Evolutionary conservation across 2,888 invertebrate genomes (phyloP), one percentile per base, ranked within the genome.

Genomic region (Chirona hameri): DNA sequence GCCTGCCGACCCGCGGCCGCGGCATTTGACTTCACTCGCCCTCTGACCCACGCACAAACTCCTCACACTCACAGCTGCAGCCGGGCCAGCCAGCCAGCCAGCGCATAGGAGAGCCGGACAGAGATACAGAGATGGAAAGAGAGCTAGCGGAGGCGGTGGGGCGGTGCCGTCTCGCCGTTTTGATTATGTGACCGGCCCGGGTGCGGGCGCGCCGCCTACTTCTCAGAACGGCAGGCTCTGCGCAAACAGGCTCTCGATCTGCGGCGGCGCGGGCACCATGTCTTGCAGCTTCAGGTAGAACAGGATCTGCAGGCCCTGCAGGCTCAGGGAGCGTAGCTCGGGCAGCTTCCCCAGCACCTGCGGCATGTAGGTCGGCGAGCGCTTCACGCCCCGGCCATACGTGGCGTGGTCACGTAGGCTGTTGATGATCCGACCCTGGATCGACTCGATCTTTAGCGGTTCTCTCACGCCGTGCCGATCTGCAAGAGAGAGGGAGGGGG

Each of bases 401-500:
- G 97, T 97, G 87, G 97, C 97, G 90, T 99, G 98, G 87, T 99
- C 98, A 79, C 97, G 93, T 83, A 99, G 91, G 84, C 97, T 96
- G 84, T 95, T 95, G 86, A 98, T 96, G 87, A 99, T 95, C 89
- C 97, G 97, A 94, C 96, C 97, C 88, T 99, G 98, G 29, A 98
- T 90, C 86, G 95, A 95, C 88, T 99, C 98, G 86, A 98, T 95
- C 86, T 95, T 93, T 87, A 94, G 93, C 0, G 96, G 95, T 87
- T 98, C 97, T 87, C 94, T 93, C 85, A 98, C 89, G 80, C 97
- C 97, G 87, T 97, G 97, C 48, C 98, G 93, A 89, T 97, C 97
- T 97, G 91, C 79, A 88, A 88, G 52, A 76, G 48, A 55, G 46
- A 81, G 57, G 21, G 18, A 21, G 14, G 48, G n/a, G n/a, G n/a